Evolutionary conservation across 2,888 invertebrate species (phyloP).

Genomic region (Hipparchia sbordonii): DNA sequence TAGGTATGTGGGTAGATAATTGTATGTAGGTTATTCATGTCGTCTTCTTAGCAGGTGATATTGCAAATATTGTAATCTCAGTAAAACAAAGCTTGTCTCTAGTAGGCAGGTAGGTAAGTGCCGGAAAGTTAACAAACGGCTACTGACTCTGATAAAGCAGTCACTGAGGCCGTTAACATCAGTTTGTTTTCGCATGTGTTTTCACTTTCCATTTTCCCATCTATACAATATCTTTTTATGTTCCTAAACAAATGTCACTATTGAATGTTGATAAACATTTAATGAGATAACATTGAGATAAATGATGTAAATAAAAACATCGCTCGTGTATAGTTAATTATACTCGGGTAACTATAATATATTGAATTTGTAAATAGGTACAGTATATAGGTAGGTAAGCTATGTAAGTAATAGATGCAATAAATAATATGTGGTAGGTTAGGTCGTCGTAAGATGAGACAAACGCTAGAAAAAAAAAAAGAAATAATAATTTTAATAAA

Average conservation of each 20-base stretch:
- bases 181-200: constrained; percentile 67
- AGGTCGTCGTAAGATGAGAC: too few species aligned
- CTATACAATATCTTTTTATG: constrained; percentile 55
- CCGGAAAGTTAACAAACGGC: constrained; percentile 45
- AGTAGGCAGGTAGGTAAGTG: too few species aligned
- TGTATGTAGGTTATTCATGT: too few species aligned
- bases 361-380: too few species aligned
- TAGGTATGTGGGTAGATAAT: too few species aligned
- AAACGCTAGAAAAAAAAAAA: too few species aligned
- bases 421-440: too few species aligned
- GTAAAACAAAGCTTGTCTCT: neutral
- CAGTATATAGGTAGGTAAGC: too few species aligned
- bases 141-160: constrained; percentile 55
- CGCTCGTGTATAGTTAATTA: neutral
- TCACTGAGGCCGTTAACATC: constrained; percentile 65
- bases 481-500: too few species aligned
- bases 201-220: constrained; percentile 74
- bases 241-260: constrained; percentile 5
- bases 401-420: too few species aligned
- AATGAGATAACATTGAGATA: constrained; percentile 10
- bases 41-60: too few species aligned
- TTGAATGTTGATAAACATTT: neutral
- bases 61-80: neutral
- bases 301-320: constrained; percentile 9
- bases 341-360: too few species aligned